Evolutionary conservation across 2,797 vertebrate genomes (phyloP), one percentile per base, ranked within the genome.

Genomic region (Mus minutoides): DNA sequence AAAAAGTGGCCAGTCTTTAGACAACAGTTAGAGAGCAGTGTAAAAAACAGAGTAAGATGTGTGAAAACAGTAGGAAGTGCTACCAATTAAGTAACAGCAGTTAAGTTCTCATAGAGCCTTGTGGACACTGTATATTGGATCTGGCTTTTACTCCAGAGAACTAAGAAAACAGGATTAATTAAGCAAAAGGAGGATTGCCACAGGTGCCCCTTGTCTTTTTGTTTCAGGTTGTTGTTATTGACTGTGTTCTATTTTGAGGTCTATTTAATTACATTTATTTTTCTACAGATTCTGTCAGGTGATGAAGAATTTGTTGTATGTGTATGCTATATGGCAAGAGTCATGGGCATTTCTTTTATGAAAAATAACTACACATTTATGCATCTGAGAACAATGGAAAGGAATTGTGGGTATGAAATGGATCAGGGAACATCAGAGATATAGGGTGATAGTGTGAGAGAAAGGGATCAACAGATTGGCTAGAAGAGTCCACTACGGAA

Each of bases 131-230:
- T 24, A 34, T 29, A 29, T 3, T 86, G n/a, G 73, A 52, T 86
- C 69, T 93, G 43, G 5, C 46, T 95, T 92, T 97, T 58, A 90
- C 7, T 85, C 16, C 37, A 84, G 3, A 54, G 34, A 96, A 80
- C 69, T 9, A 34, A 79, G 37, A 94, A 93, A 8, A 4, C 13
- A 56, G 16, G 2, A 46, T 37, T 17, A 69, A 69, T n/a, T 75
- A 7, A 37, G n/a, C 49, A 76, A 96, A 95, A 37, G 29, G 40
- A 79, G 17, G 46, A 56, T 40, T 88, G 71, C 8, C 46, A 67
- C 19, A 31, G 37, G 1, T 6, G 13, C 3, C 40, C 34, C 17
- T 54, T 64, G 16, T 78, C 75, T 24, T 19, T 58, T 77, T 49
- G 31, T 84, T 75, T 52, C 4, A 40, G 11, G n/a, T 58, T 88